These are phyloP conservation scores for Tetraneura akinire DNA, from an alignment of 1,140 invertebrate genomes.

Conservation along the genomic window DNA sequence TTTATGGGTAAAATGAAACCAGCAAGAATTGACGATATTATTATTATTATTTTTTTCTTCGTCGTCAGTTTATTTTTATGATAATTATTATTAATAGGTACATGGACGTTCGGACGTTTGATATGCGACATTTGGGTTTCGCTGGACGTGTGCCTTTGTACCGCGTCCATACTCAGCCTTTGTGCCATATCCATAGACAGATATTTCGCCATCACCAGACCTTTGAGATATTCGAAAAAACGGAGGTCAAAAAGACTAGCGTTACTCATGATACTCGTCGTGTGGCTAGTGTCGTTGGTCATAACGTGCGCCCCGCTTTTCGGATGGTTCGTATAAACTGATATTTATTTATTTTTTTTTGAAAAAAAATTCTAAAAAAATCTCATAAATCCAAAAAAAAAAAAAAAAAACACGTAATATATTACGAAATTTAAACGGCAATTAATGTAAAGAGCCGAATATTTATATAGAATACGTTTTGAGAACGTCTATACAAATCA, in stretches of 20 bases:
- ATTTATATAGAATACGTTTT: too few relatives aligned
- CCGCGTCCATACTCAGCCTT: constrained; percentile 77
- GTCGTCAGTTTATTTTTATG: not conserved
- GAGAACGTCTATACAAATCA: too few relatives aligned
- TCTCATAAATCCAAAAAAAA: too few relatives aligned
- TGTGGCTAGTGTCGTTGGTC: constrained; percentile 78
- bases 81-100: constrained; percentile 63
- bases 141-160: constrained; percentile 89
- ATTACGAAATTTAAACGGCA: too few relatives aligned
- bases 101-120: constrained; percentile 76
- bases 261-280: constrained; percentile 75
- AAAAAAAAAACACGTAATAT: too few relatives aligned
- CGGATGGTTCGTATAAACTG: constrained; percentile 69
- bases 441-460: too few relatives aligned
- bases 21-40: not conserved
- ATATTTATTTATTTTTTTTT: too few relatives aligned
- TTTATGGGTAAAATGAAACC: constrained; percentile 57
- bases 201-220: constrained; percentile 84
- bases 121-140: constrained; percentile 90
- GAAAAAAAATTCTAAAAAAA: too few relatives aligned
- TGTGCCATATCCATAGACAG: constrained; percentile 84
- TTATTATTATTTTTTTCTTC: not conserved
- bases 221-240: constrained; percentile 76
- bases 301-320: constrained; percentile 84
- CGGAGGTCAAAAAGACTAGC: constrained; percentile 77